Percentiles rank a stretch among this genome's conserved stretches.
These are phyloP conservation scores for Drosophila obscura DNA, from an alignment of 1,140 invertebrate species.

Conservation along the genomic window DNA sequence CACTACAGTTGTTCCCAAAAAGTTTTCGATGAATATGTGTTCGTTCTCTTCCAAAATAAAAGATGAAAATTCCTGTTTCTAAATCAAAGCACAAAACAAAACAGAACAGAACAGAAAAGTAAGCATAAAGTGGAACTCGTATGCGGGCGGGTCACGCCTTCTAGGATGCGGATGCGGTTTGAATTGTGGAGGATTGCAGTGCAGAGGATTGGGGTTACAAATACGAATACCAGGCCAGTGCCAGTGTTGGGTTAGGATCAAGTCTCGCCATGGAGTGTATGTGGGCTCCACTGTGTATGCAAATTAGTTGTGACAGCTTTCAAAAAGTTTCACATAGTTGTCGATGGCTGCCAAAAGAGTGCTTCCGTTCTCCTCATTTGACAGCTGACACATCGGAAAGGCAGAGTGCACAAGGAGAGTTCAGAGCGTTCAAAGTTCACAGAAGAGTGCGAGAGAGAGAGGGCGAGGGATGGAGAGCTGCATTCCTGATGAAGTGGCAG, in stretches of 20 bases:
- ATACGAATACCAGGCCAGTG: too few species aligned
- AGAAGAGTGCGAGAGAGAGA: conserved; percentile 23
- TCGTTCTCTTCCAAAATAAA: neutral
- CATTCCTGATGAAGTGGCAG: conserved; percentile 16
- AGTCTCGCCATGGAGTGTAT: too few species aligned
- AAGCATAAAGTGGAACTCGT: conserved; percentile 22
- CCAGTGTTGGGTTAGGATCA: too few species aligned
- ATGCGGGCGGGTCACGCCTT: conserved; percentile 19
- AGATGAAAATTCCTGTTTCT: conserved; percentile 16
- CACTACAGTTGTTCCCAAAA: conserved; percentile 44
- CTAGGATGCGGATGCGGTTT: conserved; percentile 5
- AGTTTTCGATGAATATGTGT: conserved; percentile 44
- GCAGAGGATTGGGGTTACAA: neutral
- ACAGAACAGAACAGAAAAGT: conserved; percentile 22
- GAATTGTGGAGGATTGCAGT: conserved; percentile 7
- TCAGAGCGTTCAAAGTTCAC: conserved; percentile 69
- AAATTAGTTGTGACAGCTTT: conserved; percentile 82
- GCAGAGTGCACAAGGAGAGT: conserved; percentile 27
- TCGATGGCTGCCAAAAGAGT: conserved; percentile 45
- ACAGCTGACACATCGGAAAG: conserved; percentile 27
- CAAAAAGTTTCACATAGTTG: conserved; percentile 77
- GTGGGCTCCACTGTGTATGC: conserved; percentile 41
- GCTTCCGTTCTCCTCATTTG: conserved; percentile 20
- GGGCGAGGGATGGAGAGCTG: neutral
- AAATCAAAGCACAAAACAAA: conserved; percentile 56